Conservation (phyloP, 2,888 invertebrate genomes). For the Blera fallax region DNA sequence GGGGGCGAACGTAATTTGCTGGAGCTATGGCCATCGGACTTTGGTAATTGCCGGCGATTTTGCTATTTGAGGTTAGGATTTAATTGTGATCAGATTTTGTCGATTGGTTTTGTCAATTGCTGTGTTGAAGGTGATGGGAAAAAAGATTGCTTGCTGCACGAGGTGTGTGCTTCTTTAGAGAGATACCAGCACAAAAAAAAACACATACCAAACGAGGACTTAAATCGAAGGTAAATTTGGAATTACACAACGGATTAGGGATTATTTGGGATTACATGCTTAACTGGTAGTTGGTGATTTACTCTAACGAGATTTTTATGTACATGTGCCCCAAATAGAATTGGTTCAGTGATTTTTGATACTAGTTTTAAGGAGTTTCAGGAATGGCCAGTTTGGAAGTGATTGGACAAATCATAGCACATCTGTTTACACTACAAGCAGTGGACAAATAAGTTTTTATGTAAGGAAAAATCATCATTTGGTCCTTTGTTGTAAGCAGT, state of each 20-base stretch:
- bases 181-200: background rate
- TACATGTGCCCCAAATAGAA: too few relatives aligned
- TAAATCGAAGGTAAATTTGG: slow-evolving; percentile 23
- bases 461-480: too few relatives aligned
- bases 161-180: slow-evolving; percentile 1
- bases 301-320: background rate
- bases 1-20: slow-evolving; percentile 51
- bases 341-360: background rate
- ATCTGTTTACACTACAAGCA: too few relatives aligned
- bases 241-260: slow-evolving; percentile 30
- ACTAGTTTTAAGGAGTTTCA: background rate
- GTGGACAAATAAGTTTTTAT: too few relatives aligned
- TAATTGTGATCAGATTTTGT: slow-evolving; percentile 72
- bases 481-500: too few relatives aligned
- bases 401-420: too few relatives aligned
- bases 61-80: slow-evolving; percentile 62
- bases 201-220: background rate
- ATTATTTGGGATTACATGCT: slow-evolving; percentile 21
- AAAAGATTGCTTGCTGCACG: slow-evolving; percentile 14
- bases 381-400: too few relatives aligned
- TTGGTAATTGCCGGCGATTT: slow-evolving; percentile 67
- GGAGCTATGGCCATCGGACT: slow-evolving; percentile 50
- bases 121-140: slow-evolving; percentile 49
- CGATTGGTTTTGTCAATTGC: slow-evolving; percentile 67
- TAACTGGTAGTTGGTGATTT: background rate